Conservation (phyloP, 2,888 invertebrate species). For the Cyclophora albipunctata region DNA sequence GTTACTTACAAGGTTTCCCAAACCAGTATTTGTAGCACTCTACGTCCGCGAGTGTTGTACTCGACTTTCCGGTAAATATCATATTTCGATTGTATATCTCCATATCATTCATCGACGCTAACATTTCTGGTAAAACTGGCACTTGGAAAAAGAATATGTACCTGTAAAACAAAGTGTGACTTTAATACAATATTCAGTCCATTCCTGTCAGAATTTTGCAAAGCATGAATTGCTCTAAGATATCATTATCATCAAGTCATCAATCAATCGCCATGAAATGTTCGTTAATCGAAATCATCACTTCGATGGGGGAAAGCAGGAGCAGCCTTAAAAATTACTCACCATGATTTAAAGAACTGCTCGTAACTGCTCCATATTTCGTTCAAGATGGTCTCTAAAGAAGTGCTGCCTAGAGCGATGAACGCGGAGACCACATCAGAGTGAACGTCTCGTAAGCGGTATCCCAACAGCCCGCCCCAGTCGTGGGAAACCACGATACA, state of each 20-base stretch:
- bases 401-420: constrained; percentile 73
- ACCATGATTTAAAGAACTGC: constrained; percentile 70
- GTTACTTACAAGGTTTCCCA: constrained; percentile 65
- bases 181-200: not conserved
- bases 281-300: too few relatives aligned
- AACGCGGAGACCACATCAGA: constrained; percentile 72
- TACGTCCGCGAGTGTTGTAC: constrained; percentile 59
- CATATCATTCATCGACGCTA: constrained; percentile 59
- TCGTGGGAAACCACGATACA: constrained; percentile 78
- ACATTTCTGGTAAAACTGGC: constrained; percentile 71
- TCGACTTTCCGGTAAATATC: constrained; percentile 38
- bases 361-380: constrained; percentile 45
- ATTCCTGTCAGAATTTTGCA: too few relatives aligned
- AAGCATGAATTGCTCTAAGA: too few relatives aligned
- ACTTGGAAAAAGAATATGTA: constrained; percentile 75
- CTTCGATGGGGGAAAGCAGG: too few relatives aligned
- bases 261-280: too few relatives aligned
- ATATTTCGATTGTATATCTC: constrained; percentile 44
- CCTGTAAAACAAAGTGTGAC: constrained; percentile 43
- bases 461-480: constrained; percentile 79
- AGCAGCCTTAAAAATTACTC: constrained; percentile 12
- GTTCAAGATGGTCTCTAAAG: constrained; percentile 55
- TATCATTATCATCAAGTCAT: too few relatives aligned
- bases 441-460: constrained; percentile 65
- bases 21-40: constrained; percentile 77